These are phyloP conservation scores for Crotalus helleri DNA, from an alignment of 2,113 vertebrate genomes.

Conservation along the genomic window DNA sequence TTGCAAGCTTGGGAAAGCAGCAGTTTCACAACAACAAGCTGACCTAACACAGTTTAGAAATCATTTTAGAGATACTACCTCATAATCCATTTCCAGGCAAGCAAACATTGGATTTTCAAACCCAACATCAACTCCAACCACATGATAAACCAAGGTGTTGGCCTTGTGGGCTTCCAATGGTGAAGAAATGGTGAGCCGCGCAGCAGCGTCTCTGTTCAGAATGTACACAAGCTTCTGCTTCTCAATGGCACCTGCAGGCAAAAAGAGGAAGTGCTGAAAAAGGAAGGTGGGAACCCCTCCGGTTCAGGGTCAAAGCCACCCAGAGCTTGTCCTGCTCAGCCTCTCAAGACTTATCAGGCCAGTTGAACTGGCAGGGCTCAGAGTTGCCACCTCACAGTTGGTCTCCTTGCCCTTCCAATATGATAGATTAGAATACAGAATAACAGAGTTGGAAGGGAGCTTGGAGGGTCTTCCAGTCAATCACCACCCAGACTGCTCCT, in stretches of 20 bases:
- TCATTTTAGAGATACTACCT: conserved; percentile 70
- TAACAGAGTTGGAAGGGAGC: not conserved
- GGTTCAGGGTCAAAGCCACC: not conserved
- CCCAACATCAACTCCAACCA: conserved; percentile 96
- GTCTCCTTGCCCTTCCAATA: not conserved
- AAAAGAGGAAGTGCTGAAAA: not conserved
- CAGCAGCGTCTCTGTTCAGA: conserved; percentile 95
- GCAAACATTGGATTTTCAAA: conserved; percentile 99
- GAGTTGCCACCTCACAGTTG: not conserved
- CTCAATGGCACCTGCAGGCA: conserved; percentile 86
- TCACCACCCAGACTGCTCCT: not conserved
- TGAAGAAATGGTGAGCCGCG: conserved; percentile 95
- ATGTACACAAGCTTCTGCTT: conserved; percentile 99
- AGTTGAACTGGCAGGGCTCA: not conserved
- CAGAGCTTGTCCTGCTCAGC: not conserved
- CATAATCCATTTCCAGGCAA: conserved; percentile 98
- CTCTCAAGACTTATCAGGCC: not conserved
- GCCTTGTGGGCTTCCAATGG: conserved; percentile 97
- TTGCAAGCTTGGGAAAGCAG: not conserved
- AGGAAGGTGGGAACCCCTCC: not conserved
- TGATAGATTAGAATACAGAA: not conserved
- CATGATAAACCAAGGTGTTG: conserved; percentile 97
- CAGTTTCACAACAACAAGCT: not conserved
- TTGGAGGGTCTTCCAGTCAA: not conserved
- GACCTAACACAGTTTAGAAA: not conserved